Evolutionary conservation across 2,797 vertebrate genomes (phyloP).

Genomic region (Rhadinocentrus ornatus): DNA sequence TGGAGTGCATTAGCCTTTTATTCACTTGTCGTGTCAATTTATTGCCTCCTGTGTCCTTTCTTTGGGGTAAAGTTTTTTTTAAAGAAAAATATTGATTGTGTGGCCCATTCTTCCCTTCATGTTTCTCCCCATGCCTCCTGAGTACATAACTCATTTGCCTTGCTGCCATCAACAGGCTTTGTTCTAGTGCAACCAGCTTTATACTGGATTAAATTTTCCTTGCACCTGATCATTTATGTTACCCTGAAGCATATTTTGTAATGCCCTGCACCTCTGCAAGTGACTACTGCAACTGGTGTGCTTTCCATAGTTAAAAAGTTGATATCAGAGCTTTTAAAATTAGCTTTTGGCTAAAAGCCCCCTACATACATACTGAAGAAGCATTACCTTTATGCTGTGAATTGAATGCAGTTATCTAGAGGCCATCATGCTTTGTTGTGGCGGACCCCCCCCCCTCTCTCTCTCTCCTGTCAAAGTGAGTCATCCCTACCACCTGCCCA

Average conservation of each 20-base stretch:
- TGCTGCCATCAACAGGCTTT: constrained; percentile 46
- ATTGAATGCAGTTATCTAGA: neutral
- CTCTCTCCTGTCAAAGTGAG: too few species aligned
- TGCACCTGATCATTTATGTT: constrained; percentile 17
- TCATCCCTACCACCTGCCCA: too few species aligned
- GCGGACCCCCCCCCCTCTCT: too few species aligned
- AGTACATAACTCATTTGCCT: constrained; percentile 36
- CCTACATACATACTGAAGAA: neutral
- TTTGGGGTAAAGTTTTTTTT: constrained; percentile 86
- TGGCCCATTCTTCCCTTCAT: constrained; percentile 60
- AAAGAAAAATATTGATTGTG: constrained; percentile 77
- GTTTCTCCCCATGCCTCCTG: constrained; percentile 27
- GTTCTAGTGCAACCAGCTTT: constrained; percentile 26
- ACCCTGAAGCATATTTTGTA: constrained; percentile 15
- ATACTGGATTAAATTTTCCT: constrained; percentile 10
- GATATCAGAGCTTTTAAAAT: constrained; percentile 13
- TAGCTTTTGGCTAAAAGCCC: neutral
- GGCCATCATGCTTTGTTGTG: neutral
- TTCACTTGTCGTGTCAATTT: constrained; percentile 99
- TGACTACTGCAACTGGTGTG: constrained; percentile 13
- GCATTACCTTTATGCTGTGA: constrained; percentile 8
- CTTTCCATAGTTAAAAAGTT: constrained; percentile 5
- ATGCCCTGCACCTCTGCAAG: constrained; percentile 20
- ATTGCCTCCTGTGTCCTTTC: constrained; percentile 99
- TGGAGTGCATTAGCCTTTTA: constrained; percentile 99